Percentiles rank a stretch among this genome's conserved stretches.
These are phyloP conservation scores for Brachionus paranguensis DNA, from an alignment of 1,140 invertebrate species.

Conservation along the genomic window DNA sequence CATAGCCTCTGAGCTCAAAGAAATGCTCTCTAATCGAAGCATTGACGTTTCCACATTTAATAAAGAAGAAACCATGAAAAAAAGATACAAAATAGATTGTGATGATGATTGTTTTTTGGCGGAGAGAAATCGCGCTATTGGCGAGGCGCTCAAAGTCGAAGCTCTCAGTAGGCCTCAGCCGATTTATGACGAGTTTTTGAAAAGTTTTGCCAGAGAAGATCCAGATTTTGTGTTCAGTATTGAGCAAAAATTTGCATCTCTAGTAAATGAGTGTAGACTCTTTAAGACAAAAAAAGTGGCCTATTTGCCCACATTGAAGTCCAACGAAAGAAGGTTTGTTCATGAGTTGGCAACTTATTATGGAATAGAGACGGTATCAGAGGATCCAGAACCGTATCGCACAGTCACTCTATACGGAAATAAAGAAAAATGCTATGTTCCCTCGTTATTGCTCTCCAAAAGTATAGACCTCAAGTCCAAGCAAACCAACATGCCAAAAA, in stretches of 20 bases:
- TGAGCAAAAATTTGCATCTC: conserved; percentile 73
- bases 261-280: conserved; percentile 65
- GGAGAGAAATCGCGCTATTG: conserved; percentile 77
- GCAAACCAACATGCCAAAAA: conserved; percentile 6
- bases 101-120: conserved; percentile 79
- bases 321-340: conserved; percentile 78
- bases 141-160: conserved; percentile 78
- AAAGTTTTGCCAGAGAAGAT: conserved; percentile 69
- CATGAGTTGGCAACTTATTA: conserved; percentile 91
- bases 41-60: conserved; percentile 32
- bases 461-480: background rate
- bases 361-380: conserved; percentile 71
- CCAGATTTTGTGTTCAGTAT: conserved; percentile 69
- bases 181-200: conserved; percentile 78
- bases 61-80: background rate
- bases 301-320: conserved; percentile 85
- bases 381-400: conserved; percentile 27
- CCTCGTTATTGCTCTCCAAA: background rate
- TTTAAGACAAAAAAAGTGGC: conserved; percentile 58
- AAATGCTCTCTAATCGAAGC: background rate
- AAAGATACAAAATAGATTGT: conserved; percentile 65
- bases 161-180: conserved; percentile 75
- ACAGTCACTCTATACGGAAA: background rate
- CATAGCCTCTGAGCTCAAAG: conserved; percentile 17
- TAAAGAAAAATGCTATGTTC: conserved; percentile 23